These are phyloP conservation scores for Morelia viridis DNA, from an alignment of 2,797 vertebrate genomes.

Conservation along the genomic window DNA sequence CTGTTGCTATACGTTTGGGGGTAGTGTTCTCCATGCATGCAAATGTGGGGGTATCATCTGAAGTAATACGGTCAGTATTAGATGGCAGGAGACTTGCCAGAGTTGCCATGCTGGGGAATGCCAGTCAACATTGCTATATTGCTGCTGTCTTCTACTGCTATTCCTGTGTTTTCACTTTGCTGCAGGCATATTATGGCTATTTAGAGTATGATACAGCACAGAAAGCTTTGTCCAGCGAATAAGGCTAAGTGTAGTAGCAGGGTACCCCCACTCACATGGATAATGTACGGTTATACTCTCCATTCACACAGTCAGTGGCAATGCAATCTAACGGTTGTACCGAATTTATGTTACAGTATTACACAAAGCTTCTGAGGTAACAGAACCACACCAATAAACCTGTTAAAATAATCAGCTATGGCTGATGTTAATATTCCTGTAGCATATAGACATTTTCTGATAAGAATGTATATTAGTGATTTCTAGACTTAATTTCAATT, in stretches of 20 bases:
- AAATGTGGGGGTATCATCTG: not conserved
- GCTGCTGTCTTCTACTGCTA: not conserved
- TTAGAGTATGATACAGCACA: not conserved
- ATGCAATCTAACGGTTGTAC: not conserved
- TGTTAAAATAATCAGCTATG: constrained; percentile 36
- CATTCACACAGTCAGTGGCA: not conserved
- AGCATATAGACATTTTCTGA: constrained; percentile 25
- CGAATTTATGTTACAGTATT: not conserved
- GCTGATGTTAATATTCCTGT: constrained; percentile 46
- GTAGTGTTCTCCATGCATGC: not conserved
- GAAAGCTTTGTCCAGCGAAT: not conserved
- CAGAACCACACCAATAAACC: constrained; percentile 9
- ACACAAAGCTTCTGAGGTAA: not conserved
- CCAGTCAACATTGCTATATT: too few relatives aligned
- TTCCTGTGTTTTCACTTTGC: not conserved
- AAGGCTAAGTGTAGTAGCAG: not conserved
- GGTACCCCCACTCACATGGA: not conserved
- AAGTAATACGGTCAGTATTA: not conserved
- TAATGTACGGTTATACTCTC: not conserved
- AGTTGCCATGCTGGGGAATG: not conserved
- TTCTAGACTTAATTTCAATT: not conserved
- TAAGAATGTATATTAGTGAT: not conserved
- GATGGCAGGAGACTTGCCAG: not conserved
- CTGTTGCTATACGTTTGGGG: not conserved
- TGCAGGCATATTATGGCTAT: not conserved